Conservation (phyloP, 2,888 invertebrate genomes). For the Crocallis elinguaria region DNA sequence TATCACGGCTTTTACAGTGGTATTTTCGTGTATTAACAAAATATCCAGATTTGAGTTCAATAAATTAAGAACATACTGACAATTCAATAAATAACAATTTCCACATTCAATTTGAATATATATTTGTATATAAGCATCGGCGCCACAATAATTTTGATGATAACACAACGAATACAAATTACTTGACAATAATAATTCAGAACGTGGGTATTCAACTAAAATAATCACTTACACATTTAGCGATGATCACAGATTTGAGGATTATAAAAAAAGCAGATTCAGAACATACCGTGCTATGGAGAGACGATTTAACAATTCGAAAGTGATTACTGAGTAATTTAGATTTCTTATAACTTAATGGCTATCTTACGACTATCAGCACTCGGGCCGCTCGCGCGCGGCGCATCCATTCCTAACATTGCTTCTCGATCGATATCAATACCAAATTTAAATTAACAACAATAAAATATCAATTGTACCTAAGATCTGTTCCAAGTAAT, state of each 20-base stretch:
- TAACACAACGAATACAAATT: constrained; percentile 44
- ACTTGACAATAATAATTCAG: constrained; percentile 64
- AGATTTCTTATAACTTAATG: constrained; percentile 79
- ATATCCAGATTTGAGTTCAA: constrained; percentile 80
- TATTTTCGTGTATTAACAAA: constrained; percentile 82
- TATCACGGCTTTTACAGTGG: constrained; percentile 85
- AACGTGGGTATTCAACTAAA: constrained; percentile 70
- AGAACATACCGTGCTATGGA: constrained; percentile 83
- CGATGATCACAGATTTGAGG: constrained; percentile 84
- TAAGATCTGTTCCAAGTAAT: constrained; percentile 82
- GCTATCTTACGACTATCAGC: constrained; percentile 82
- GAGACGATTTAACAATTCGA: constrained; percentile 80
- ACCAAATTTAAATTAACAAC: constrained; percentile 82
- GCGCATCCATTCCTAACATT: constrained; percentile 75
- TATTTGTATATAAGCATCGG: constrained; percentile 61
- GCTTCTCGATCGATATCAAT: constrained; percentile 81
- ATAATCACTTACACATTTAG: constrained; percentile 80
- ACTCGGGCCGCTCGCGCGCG: constrained; percentile 69
- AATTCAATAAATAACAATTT: constrained; percentile 83
- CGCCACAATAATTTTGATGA: constrained; percentile 71
- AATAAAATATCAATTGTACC: constrained; percentile 85
- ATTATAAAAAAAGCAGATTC: constrained; percentile 82
- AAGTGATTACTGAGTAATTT: constrained; percentile 84
- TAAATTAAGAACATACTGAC: constrained; percentile 81
- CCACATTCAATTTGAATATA: constrained; percentile 57